Percentiles rank a stretch among this genome's conserved stretches.
Evolutionary conservation across 2,113 vertebrate species (phyloP).

Genomic region (Pongo abelii): DNA sequence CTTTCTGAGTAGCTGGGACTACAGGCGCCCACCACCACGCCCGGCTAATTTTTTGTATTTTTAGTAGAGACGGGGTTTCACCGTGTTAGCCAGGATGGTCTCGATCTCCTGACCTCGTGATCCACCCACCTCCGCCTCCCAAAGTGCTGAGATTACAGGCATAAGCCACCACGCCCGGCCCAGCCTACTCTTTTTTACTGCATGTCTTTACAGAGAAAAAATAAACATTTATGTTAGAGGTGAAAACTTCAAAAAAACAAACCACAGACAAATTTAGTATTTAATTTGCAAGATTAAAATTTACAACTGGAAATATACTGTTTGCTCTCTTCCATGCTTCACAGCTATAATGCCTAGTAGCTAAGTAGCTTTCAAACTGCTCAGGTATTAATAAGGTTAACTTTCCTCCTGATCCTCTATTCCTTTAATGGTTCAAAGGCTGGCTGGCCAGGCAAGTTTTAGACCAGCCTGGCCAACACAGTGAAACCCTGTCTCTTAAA

Average conservation of each 20-base stretch:
- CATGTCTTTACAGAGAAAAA: not conserved
- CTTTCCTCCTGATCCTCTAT: not conserved
- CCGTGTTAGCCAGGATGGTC: too few relatives aligned
- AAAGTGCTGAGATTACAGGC: too few relatives aligned
- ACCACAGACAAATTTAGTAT: conserved; percentile 36
- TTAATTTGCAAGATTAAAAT: conserved; percentile 5
- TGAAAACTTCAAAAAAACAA: conserved; percentile 4
- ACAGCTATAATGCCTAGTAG: not conserved
- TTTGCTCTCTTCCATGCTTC: not conserved
- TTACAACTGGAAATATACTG: not conserved
- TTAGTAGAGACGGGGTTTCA: too few relatives aligned
- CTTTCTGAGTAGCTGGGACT: too few relatives aligned
- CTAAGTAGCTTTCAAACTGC: not conserved
- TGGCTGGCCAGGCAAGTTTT: not conserved
- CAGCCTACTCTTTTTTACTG: too few relatives aligned
- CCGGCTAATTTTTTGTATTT: too few relatives aligned
- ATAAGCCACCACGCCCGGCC: too few relatives aligned
- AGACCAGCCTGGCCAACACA: too few relatives aligned
- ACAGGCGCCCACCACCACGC: too few relatives aligned
- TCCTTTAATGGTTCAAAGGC: not conserved
- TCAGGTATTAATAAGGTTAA: not conserved
- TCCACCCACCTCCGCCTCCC: too few relatives aligned
- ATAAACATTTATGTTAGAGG: not conserved
- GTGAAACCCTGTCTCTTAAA: too few relatives aligned
- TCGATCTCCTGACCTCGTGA: too few relatives aligned